A percentile compares a stretch with the other conserved stretches of the same genome.
Conservation (phyloP, 2,797 vertebrate genomes). For the Enteromius fasciolatus region DNA sequence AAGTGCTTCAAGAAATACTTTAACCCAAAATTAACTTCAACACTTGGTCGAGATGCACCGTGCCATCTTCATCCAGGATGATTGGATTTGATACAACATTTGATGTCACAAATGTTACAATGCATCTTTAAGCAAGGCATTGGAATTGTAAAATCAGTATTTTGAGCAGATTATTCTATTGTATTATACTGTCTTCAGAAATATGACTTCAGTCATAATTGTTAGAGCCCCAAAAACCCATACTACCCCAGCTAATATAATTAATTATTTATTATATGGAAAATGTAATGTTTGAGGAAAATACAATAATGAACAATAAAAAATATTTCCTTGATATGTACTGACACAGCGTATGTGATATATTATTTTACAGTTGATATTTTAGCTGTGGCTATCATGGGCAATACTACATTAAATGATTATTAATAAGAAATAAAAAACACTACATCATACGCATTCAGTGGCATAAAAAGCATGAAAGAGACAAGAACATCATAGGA, state of each 20-base stretch:
- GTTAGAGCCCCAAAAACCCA: neutral
- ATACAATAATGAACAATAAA: neutral
- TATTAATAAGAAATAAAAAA: conserved; percentile 18
- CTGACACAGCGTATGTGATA: neutral
- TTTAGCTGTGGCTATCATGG: too few species aligned
- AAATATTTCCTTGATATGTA: neutral
- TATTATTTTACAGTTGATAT: too few species aligned
- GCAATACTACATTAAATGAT: too few species aligned
- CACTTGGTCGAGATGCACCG: neutral
- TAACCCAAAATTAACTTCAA: neutral
- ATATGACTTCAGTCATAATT: neutral
- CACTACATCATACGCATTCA: conserved; percentile 39
- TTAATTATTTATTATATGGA: neutral
- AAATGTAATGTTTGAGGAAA: neutral
- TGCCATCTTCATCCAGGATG: neutral
- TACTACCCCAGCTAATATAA: neutral
- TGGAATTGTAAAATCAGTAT: neutral
- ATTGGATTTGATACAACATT: neutral
- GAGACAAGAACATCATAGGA: neutral
- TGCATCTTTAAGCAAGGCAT: neutral
- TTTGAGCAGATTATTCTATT: neutral
- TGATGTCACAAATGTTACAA: neutral
- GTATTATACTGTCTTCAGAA: neutral
- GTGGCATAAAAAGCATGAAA: conserved; percentile 30
- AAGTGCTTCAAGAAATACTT: neutral